Base-by-base conservation (phyloP, 64 coral and sea anemone genomes). In the Pocillopora damicornis region DNA sequence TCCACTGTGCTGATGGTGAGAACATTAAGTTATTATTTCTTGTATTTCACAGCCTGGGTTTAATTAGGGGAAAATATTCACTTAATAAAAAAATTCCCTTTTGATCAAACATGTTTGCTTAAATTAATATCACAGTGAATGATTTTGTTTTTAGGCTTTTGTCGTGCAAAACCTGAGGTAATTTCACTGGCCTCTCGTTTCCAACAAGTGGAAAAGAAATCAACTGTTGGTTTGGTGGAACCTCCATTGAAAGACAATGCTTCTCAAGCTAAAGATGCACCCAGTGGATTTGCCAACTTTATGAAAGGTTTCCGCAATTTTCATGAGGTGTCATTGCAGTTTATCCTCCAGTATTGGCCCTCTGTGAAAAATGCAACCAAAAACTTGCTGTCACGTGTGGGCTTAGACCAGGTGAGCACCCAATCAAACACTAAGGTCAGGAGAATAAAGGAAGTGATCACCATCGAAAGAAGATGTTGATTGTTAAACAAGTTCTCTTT, bases 261-360 rank as follows among this genome's bases (percentile, higher is more conserved):
- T 1, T 22, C 65, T 11, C 14, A 71, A 72, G n/a, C 16, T 3
- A 85, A 66, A 3, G 11, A 23, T 34, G 15, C 59, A 2, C 17
- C 36, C 25, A 62, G 59, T 85, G 36, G 63, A 57, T 85, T 57
- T 23, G 64, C 37, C 25, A 45, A 10, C 10, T 85, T 85, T 35
- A 85, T 85, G 81, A 12, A 20, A 38, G 11, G 63, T 2, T 85
- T 85, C 57, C 81, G 81, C 14, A 69, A 42, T 11, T 85, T 72
- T 37, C 81, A 85, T 58, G 65, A 68, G 23, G 38, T 7, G 1
- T 57, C 37, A 9, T 37, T 72, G 1, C 16, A 57, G 3, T 20
- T 11, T 9, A 6, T 85, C 3, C 17, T 85, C 35, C 71, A 37
- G 11, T 85, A 85, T 45, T 85, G 81, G 81, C 81, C 81, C 11